Conservation (phyloP, 1,140 invertebrate species). For the Drosophila sechellia region DNA sequence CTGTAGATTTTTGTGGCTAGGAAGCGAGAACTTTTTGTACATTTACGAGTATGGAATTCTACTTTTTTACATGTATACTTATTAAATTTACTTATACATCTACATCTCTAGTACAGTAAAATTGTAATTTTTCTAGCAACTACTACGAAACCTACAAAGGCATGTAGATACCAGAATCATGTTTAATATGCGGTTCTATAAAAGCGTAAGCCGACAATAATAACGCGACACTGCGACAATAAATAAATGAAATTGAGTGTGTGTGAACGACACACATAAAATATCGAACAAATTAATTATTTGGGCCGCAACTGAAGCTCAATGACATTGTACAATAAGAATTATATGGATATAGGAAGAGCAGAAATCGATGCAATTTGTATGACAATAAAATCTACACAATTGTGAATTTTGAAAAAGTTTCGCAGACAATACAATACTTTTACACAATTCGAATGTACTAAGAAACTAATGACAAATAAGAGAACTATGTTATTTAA, state of each 20-base stretch:
- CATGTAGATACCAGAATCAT: slow-evolving; percentile 19
- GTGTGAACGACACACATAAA: slow-evolving; percentile 16
- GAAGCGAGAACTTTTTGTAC: slow-evolving; percentile 54
- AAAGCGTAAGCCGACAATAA: slow-evolving; percentile 71
- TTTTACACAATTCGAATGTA: slow-evolving; percentile 76
- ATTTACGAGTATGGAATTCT: slow-evolving; percentile 70
- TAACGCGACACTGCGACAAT: slow-evolving; percentile 69
- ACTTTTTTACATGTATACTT: slow-evolving; percentile 74
- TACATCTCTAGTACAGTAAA: slow-evolving; percentile 60
- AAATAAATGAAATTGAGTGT: slow-evolving; percentile 40
- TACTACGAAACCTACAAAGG: slow-evolving; percentile 51
- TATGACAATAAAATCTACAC: slow-evolving; percentile 68
- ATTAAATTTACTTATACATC: slow-evolving; percentile 70
- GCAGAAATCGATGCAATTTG: slow-evolving; percentile 41
- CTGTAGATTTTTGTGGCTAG: slow-evolving; percentile 20
- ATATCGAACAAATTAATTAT: slow-evolving; percentile 24
- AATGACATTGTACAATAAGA: slow-evolving; percentile 63
- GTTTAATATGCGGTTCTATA: slow-evolving; percentile 45
- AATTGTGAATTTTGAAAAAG: slow-evolving; percentile 52
- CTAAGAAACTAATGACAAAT: slow-evolving; percentile 46
- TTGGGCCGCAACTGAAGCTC: slow-evolving; percentile 31
- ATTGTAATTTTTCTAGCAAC: slow-evolving; percentile 74
- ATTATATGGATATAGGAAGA: slow-evolving; percentile 20
- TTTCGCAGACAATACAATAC: slow-evolving; percentile 62
- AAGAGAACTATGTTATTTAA: slow-evolving; percentile 68